Evolutionary conservation across 2,797 vertebrate species (phyloP), one percentile per base, ranked within the genome.

Genomic region (Acridotheres tristis): DNA sequence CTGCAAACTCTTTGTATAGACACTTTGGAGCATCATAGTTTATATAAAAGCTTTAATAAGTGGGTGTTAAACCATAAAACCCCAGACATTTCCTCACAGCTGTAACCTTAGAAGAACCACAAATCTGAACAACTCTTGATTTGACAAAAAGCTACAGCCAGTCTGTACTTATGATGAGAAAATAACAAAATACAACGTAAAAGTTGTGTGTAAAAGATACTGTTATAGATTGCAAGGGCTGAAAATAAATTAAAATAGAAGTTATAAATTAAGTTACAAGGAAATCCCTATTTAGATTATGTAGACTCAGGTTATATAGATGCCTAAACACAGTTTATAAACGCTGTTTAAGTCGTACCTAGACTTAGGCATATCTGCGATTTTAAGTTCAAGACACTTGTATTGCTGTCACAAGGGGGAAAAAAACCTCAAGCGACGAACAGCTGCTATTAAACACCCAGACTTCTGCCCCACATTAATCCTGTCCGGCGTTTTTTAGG

Each of bases 401-500:
- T 50, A 65, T 13, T 38, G 29, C 50, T 27, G 17, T 27, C 43
- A 47, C 59, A 30, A 42, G 9, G 18, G 25, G 20, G 4, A n/a
- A 29, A 45, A 45, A 17, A 2, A 0, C 2, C 30, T 23, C 36
- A 32, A 23, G 25, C 0, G 11, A 16, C 5, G 21, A 19, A 2
- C 36, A 10, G 50, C 9, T 4, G 7, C 26, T 10, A 15, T 5
- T 15, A 6, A 51, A 58, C 1, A 13, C 23, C 9, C 0, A 2
- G 11, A 4, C 23, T 59, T 21, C 45, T 11, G 42, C 53, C 36
- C 2, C 54, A 5, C 66, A 21, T 14, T 0, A 29, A 17, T 0
- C 7, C 3, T 6, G 1, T 15, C 22, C 1, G 13, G 13, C 0
- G 21, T 4, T 15, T 19, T 38, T 51, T 2, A 36, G 36, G 9